A percentile compares a stretch with the other conserved stretches of the same genome.
Evolutionary conservation across 2,113 vertebrate species (phyloP).

Genomic region (Actenoides lindsayi): DNA sequence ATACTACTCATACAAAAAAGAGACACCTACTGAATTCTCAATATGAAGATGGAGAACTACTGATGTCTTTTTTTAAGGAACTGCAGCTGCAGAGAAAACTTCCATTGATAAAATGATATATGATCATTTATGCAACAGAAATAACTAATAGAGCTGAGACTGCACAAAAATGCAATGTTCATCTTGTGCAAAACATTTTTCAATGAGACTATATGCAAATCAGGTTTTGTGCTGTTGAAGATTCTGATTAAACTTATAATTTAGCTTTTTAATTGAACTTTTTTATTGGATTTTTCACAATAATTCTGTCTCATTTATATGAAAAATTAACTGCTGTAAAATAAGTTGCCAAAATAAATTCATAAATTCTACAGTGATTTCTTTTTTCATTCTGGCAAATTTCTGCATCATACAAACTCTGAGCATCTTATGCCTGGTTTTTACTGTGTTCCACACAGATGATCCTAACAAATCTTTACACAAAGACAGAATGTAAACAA

Average conservation of each 20-base stretch:
- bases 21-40: neutral
- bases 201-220: slow-evolving; percentile 69
- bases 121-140: slow-evolving; percentile 61
- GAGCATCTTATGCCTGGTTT: neutral
- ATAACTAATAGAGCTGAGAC: slow-evolving; percentile 57
- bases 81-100: slow-evolving; percentile 57
- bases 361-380: slow-evolving; percentile 8
- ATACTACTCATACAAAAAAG: neutral
- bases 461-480: neutral
- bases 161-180: slow-evolving; percentile 53
- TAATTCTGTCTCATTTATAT: slow-evolving; percentile 64
- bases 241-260: slow-evolving; percentile 68
- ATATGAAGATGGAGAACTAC: neutral
- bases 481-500: neutral
- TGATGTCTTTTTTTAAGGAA: slow-evolving; percentile 14
- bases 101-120: slow-evolving; percentile 59
- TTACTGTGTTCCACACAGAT: neutral
- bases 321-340: slow-evolving; percentile 67
- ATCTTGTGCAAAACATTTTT: slow-evolving; percentile 61
- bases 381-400: neutral
- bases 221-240: slow-evolving; percentile 48
- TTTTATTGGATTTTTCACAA: slow-evolving; percentile 65
- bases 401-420: neutral
- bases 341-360: slow-evolving; percentile 62
- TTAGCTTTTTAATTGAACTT: slow-evolving; percentile 73